Percentiles rank a stretch among this genome's conserved stretches.
Conservation (phyloP, 2,113 vertebrate genomes). For the Protomyctophum bolini region DNA sequence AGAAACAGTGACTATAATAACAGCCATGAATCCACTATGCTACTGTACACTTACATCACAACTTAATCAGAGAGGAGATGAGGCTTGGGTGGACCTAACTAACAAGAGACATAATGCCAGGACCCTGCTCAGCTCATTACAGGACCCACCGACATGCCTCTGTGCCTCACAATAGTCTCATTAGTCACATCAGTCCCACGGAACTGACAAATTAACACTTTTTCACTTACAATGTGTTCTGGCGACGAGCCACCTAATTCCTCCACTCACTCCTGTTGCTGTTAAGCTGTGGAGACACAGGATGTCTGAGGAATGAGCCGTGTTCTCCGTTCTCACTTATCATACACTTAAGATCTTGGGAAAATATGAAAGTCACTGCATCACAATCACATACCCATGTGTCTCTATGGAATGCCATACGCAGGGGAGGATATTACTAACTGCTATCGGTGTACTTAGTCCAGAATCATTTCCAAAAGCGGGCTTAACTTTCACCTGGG, state of each 20-base stretch:
- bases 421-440: slow-evolving; percentile 43
- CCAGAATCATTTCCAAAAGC: slow-evolving; percentile 50
- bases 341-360: slow-evolving; percentile 36
- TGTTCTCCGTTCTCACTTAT: slow-evolving; percentile 29
- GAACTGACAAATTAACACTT: slow-evolving; percentile 24
- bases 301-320: slow-evolving; percentile 5
- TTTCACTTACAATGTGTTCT: not conserved
- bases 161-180: slow-evolving; percentile 9
- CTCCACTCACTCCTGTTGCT: too few relatives aligned
- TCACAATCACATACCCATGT: slow-evolving; percentile 19
- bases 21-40: too few relatives aligned
- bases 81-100: slow-evolving; percentile 41
- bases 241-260: slow-evolving; percentile 4
- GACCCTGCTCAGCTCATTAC: slow-evolving; percentile 37
- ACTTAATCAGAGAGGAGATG: slow-evolving; percentile 47
- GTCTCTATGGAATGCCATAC: slow-evolving; percentile 52
- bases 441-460: slow-evolving; percentile 29
- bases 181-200: slow-evolving; percentile 7
- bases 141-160: slow-evolving; percentile 38
- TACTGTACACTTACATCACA: too few relatives aligned
- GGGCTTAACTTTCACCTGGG: slow-evolving; percentile 54
- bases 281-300: too few relatives aligned
- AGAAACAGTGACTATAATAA: too few relatives aligned
- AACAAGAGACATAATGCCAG: slow-evolving; percentile 52
- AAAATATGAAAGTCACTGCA: slow-evolving; percentile 37